Evolutionary conservation across 2,888 invertebrate species (phyloP).

Genomic region (Drosophila kuntzei): DNA sequence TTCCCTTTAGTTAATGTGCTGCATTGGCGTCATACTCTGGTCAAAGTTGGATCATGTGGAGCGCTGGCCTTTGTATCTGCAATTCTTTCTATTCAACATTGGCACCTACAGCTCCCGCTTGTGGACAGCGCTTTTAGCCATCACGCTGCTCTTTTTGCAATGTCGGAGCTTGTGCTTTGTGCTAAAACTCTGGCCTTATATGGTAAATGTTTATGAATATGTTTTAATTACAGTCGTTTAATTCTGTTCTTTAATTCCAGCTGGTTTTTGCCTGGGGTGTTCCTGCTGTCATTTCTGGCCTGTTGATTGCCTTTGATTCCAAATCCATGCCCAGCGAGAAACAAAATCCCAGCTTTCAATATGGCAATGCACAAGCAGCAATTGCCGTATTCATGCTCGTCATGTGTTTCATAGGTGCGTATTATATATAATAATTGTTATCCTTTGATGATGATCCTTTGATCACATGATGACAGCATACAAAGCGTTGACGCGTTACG

Average conservation of each 20-base stretch:
- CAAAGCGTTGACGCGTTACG: conserved; percentile 64
- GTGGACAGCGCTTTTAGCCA: conserved; percentile 94
- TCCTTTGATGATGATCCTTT: neutral
- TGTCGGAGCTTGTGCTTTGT: conserved; percentile 94
- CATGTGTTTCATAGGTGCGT: conserved; percentile 91
- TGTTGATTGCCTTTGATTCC: conserved; percentile 88
- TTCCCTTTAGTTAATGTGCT: conserved; percentile 87
- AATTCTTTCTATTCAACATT: conserved; percentile 91
- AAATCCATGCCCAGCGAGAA: conserved; percentile 87
- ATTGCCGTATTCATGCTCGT: conserved; percentile 91
- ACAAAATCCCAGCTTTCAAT: conserved; percentile 91
- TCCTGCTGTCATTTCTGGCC: conserved; percentile 89
- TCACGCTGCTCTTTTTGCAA: conserved; percentile 92
- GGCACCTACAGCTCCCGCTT: conserved; percentile 93
- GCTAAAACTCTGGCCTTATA: conserved; percentile 90
- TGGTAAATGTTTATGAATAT: conserved; percentile 84
- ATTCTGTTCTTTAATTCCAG: conserved; percentile 85
- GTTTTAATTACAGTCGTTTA: neutral
- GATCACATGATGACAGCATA: conserved; percentile 53
- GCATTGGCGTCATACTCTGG: conserved; percentile 91
- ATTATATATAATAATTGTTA: neutral
- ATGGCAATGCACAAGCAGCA: conserved; percentile 91
- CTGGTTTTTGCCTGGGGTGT: conserved; percentile 88
- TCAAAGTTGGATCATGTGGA: conserved; percentile 87
- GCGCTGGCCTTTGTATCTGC: conserved; percentile 89